Conservation (phyloP, 2,888 invertebrate genomes). For the Limenitis camilla region DNA sequence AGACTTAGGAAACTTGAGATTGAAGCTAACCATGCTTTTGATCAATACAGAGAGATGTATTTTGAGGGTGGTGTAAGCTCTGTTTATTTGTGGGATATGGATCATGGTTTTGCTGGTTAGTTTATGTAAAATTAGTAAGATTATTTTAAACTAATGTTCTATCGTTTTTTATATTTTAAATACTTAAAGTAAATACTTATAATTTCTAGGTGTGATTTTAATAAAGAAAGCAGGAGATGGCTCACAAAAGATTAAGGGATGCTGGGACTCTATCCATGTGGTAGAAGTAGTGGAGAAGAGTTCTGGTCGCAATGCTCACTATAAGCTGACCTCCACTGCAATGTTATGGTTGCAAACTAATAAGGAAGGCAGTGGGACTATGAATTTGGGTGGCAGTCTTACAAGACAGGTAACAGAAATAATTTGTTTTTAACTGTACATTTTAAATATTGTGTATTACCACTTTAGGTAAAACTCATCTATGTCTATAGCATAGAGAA, state of each 20-base stretch:
- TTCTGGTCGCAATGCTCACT: conserved; percentile 94
- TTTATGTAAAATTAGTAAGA: conserved; percentile 1
- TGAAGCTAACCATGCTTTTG: conserved; percentile 98
- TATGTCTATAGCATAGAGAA: too few relatives aligned
- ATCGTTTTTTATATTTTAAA: background rate
- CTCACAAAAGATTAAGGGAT: conserved; percentile 98
- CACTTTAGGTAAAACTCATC: too few relatives aligned
- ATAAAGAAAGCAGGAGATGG: conserved; percentile 99
- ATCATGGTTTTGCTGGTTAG: conserved; percentile 95
- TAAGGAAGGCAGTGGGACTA: conserved; percentile 96
- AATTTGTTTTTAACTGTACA: background rate
- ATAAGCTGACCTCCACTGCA: conserved; percentile 98
- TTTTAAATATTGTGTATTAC: too few relatives aligned
- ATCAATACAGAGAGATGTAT: conserved; percentile 99
- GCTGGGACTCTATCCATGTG: conserved; percentile 99
- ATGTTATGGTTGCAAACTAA: conserved; percentile 99
- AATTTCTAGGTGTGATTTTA: conserved; percentile 88
- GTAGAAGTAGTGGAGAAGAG: conserved; percentile 98
- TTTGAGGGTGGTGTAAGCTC: conserved; percentile 99
- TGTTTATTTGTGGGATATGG: conserved; percentile 99
- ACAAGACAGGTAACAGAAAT: conserved; percentile 86
- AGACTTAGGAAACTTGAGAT: conserved; percentile 95
- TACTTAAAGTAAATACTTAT: background rate
- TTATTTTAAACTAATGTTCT: background rate
- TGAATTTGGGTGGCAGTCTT: conserved; percentile 98